Conservation (phyloP, 2,888 invertebrate species). For the Macaria liturata region DNA sequence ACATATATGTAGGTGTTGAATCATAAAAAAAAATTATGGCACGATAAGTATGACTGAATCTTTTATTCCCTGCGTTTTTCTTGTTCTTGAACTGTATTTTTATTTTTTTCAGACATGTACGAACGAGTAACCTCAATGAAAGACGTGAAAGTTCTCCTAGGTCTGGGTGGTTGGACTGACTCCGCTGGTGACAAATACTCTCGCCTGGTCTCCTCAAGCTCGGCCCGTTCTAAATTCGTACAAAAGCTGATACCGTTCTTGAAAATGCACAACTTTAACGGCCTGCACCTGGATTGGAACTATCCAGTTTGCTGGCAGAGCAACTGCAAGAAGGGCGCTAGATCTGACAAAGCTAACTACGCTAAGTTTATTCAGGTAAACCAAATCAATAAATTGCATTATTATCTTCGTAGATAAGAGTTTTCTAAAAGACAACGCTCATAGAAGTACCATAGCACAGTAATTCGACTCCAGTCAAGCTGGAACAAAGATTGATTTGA, state of each 20-base stretch:
- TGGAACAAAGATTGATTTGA: too few relatives aligned
- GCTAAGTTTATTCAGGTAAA: constrained; percentile 88
- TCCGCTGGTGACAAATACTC: constrained; percentile 95
- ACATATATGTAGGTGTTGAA: too few relatives aligned
- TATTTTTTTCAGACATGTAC: constrained; percentile 87
- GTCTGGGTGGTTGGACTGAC: constrained; percentile 98
- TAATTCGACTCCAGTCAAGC: too few relatives aligned
- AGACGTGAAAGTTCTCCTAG: constrained; percentile 87
- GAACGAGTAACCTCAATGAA: constrained; percentile 88
- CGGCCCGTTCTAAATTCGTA: constrained; percentile 87
- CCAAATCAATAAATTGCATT: constrained; percentile 18
- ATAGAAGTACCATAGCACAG: too few relatives aligned
- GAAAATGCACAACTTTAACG: constrained; percentile 90
- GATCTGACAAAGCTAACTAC: constrained; percentile 90
- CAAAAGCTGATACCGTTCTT: constrained; percentile 88
- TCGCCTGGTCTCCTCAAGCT: constrained; percentile 87
- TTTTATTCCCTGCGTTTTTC: too few relatives aligned
- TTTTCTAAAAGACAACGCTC: too few relatives aligned
- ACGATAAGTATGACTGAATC: too few relatives aligned
- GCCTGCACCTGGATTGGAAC: constrained; percentile 96
- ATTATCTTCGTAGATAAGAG: too few relatives aligned
- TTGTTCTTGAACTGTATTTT: not conserved
- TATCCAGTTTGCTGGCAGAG: constrained; percentile 97
- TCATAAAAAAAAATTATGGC: too few relatives aligned
- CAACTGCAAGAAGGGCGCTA: constrained; percentile 91